phyloP scores from a whole-genome alignment of 2,113 vertebrate species.

The Pseudopodoces humilis region DNA sequence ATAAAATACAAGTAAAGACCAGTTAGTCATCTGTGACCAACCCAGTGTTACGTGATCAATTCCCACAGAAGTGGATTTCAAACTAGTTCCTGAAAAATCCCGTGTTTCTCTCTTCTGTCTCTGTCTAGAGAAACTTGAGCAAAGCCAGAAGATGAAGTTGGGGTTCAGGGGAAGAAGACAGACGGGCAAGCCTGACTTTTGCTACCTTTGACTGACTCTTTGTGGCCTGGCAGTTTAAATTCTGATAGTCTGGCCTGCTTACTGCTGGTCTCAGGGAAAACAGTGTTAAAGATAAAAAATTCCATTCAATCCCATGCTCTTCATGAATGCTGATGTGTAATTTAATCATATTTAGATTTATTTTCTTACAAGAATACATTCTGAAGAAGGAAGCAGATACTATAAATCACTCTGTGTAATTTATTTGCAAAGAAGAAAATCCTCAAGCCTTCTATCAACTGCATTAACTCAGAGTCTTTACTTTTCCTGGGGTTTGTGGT shows the following conservation, averaged over 20 bases:
- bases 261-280: neutral
- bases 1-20: neutral
- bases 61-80: neutral
- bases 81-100: conserved; percentile 1
- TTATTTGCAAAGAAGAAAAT: neutral
- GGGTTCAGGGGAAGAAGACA: neutral
- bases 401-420: neutral
- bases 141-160: neutral
- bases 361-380: neutral
- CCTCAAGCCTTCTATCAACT: neutral
- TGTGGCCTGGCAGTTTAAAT: neutral
- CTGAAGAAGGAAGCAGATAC: conserved; percentile 6
- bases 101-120: neutral
- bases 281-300: neutral
- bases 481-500: conserved; percentile 44
- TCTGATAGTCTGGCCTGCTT: neutral
- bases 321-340: neutral
- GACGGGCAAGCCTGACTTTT: neutral
- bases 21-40: conserved; percentile 25
- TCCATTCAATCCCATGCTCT: neutral
- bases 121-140: neutral
- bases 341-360: neutral
- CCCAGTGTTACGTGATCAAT: neutral
- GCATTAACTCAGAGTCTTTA: neutral
- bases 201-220: neutral